Conservation (phyloP, 2,113 vertebrate genomes). For the Dicerorhinus sumatrensis region DNA sequence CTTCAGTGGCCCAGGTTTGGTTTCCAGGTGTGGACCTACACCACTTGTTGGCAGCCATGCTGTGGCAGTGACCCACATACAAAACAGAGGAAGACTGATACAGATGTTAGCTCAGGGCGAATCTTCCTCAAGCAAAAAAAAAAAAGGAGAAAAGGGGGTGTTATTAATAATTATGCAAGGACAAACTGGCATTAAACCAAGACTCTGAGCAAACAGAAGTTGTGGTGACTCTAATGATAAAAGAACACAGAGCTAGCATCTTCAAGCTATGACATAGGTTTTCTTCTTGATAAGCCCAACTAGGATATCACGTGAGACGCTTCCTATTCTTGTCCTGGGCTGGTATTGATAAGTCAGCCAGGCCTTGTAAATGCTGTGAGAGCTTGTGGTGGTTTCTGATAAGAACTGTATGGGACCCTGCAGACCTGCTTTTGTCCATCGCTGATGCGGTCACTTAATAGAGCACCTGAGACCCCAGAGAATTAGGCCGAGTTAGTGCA, state of each 20-base stretch:
- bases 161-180: background rate
- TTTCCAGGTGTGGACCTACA: too few relatives aligned
- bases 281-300: background rate
- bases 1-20: too few relatives aligned
- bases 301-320: background rate
- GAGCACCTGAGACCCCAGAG: background rate
- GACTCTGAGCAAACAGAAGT: background rate
- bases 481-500: background rate
- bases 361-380: background rate
- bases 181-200: background rate
- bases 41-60: too few relatives aligned
- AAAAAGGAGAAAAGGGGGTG: background rate
- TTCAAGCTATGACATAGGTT: background rate
- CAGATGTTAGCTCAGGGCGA: too few relatives aligned
- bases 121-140: too few relatives aligned
- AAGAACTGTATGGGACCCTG: background rate
- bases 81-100: too few relatives aligned
- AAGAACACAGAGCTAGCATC: background rate
- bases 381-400: background rate
- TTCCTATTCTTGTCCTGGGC: background rate
- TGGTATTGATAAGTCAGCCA: background rate
- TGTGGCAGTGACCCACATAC: too few relatives aligned
- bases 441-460: background rate
- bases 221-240: background rate
- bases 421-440: background rate